Conservation (phyloP, 2,888 invertebrate species). For the Lordiphosa andalusiaca region DNA sequence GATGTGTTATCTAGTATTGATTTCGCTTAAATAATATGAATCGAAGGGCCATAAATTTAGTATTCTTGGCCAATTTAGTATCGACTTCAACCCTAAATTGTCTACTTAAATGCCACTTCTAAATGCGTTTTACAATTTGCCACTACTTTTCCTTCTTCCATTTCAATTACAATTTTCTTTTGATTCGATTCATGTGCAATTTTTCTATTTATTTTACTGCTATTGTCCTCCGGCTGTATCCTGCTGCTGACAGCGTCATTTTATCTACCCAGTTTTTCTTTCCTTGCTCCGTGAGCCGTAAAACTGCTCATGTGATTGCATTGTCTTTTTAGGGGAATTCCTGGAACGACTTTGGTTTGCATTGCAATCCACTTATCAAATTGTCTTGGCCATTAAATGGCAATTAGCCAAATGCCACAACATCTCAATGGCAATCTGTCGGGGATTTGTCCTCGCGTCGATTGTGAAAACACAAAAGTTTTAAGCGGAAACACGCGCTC, state of each 20-base stretch:
- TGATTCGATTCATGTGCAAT: constrained; percentile 53
- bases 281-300: constrained; percentile 27
- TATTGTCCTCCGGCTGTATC: constrained; percentile 42
- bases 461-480: constrained; percentile 41
- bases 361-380: constrained; percentile 43
- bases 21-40: too few species aligned
- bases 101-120: too few species aligned
- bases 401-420: constrained; percentile 48
- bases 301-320: constrained; percentile 53
- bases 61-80: too few species aligned
- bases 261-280: constrained; percentile 16
- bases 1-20: too few species aligned
- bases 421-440: constrained; percentile 39
- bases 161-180: constrained; percentile 59
- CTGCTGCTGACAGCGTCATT: constrained; percentile 14
- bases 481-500: constrained; percentile 66
- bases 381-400: constrained; percentile 66
- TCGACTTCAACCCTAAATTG: too few species aligned
- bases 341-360: constrained; percentile 7
- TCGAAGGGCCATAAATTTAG: too few species aligned
- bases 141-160: constrained; percentile 31
- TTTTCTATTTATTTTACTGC: constrained; percentile 50
- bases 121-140: background rate
- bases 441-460: constrained; percentile 25
- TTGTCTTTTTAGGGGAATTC: constrained; percentile 27